These are phyloP conservation scores for Arothron firmamentum DNA, from an alignment of 2,113 vertebrate genomes.

Conservation along the genomic window DNA sequence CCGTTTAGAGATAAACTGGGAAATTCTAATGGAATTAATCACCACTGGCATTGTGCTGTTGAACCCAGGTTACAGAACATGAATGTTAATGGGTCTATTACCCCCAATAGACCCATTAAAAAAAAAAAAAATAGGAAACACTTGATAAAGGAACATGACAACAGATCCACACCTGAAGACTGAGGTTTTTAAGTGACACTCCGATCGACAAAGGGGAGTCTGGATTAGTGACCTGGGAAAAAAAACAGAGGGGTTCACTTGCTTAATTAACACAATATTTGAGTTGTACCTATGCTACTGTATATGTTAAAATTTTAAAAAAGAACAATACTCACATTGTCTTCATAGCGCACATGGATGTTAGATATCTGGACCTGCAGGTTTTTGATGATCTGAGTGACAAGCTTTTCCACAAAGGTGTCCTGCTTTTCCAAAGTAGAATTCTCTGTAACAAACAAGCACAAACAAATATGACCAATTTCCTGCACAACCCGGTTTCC, in stretches of 20 bases:
- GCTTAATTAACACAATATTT: background rate
- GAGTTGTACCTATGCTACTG: background rate
- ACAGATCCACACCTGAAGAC: slow-evolving; percentile 84
- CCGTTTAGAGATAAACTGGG: no score
- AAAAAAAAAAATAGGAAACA: background rate
- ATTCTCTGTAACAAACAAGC: slow-evolving; percentile 78
- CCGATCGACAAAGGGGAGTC: slow-evolving; percentile 89
- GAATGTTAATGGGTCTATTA: background rate
- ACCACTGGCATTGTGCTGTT: no score
- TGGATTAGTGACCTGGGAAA: slow-evolving; percentile 88
- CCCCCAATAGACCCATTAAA: no score
- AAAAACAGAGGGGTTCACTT: slow-evolving; percentile 9
- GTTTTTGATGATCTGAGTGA: slow-evolving; percentile 98
- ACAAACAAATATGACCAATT: background rate
- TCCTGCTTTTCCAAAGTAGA: slow-evolving; percentile 84
- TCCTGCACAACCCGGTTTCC: background rate
- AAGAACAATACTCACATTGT: slow-evolving; percentile 86
- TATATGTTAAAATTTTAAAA: background rate
- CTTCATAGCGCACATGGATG: slow-evolving; percentile 95
- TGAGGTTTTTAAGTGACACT: slow-evolving; percentile 94
- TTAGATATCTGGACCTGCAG: slow-evolving; percentile 96
- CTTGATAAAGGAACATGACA: background rate
- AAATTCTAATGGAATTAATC: no score
- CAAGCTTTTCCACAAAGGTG: slow-evolving; percentile 92
- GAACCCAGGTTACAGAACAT: background rate